Base-by-base conservation (phyloP, 2,113 vertebrate species). In the Festucalex cinctus region DNA sequence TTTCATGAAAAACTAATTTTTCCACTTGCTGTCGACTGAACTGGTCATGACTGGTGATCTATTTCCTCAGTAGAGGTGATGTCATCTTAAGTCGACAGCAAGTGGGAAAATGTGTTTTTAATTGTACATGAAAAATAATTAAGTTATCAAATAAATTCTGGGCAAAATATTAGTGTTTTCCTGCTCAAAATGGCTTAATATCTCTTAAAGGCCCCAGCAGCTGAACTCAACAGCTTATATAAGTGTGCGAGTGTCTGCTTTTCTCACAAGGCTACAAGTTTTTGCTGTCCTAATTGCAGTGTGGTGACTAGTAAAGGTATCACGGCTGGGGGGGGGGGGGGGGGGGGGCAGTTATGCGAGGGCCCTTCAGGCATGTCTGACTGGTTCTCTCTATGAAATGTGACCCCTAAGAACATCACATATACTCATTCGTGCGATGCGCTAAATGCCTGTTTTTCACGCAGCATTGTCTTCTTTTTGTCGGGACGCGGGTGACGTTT, bases 241-340 rank as follows among this genome's bases (percentile, higher is more conserved):
- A 90, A 88, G 78, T 51, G 20, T 51, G 3, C 73, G 76, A 71
- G 68, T 79, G 84, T 77, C 85, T 72, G 82, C 84, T 68, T 69
- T 76, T 73, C 71, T 76, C 74, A 60, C 85, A 89, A 89, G 87
- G 77, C 76, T 62, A 77, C 74, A 82, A 80, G 78, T 86, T 84
- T 88, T 84, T 85, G 86, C 85, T 73, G 85, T 66, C 82, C 75
- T 92, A 90, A 91, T 91, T 87, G 81, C 72, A 89, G 89, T 88
- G 84, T 91, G 83, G 71, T 64, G 85, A 81, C 79, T 56, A 80
- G 66, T 78, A 85, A 90, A 88, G 86, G 88, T 90, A 86, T 86
- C 81, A 80, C 75, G 80, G 83, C 82, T 81, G 48, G 71, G 83
- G 73, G 81, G 75, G 74, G 77, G 85, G 81, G 86, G 87, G 90